A percentile compares a stretch with the other conserved stretches of the same genome.
These are phyloP conservation scores for Aphrocallistes beatrix DNA, from an alignment of 37 sponge, comb jelly and placozoan genomes.

Conservation along the genomic window DNA sequence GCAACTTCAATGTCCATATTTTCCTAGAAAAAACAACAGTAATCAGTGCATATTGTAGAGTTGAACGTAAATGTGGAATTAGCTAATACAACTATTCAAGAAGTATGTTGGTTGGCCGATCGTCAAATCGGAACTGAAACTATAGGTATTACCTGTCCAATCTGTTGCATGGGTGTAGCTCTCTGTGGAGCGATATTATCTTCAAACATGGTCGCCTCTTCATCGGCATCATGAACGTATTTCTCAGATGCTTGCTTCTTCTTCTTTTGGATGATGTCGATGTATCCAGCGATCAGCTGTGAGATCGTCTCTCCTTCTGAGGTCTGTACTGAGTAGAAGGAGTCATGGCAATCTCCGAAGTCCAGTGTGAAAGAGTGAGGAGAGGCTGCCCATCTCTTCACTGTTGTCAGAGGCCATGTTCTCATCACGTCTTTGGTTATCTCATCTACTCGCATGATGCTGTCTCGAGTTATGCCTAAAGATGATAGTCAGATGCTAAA, in stretches of 20 bases:
- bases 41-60: no score
- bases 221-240: slow-evolving; percentile 43
- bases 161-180: background rate
- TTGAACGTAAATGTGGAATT: no score
- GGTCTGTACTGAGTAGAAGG: slow-evolving; percentile 90
- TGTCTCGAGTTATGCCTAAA: slow-evolving; percentile 66
- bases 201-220: slow-evolving; percentile 61
- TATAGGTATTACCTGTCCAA: no score
- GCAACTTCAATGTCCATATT: no score
- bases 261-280: slow-evolving; percentile 93
- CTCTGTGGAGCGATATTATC: slow-evolving; percentile 25
- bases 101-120: no score
- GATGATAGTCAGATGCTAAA: no score
- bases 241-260: slow-evolving; percentile 57
- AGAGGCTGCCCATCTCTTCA: slow-evolving; percentile 92
- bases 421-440: slow-evolving; percentile 93
- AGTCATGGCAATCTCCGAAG: slow-evolving; percentile 92
- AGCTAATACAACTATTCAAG: no score
- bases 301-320: slow-evolving; percentile 98
- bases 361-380: slow-evolving; percentile 96
- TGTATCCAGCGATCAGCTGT: slow-evolving; percentile 93
- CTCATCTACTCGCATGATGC: slow-evolving; percentile 90
- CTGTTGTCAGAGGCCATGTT: slow-evolving; percentile 97
- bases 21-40: no score
- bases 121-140: no score